Evolutionary conservation across 2,888 invertebrate species (phyloP).

Genomic region (Lasius fuliginosus): DNA sequence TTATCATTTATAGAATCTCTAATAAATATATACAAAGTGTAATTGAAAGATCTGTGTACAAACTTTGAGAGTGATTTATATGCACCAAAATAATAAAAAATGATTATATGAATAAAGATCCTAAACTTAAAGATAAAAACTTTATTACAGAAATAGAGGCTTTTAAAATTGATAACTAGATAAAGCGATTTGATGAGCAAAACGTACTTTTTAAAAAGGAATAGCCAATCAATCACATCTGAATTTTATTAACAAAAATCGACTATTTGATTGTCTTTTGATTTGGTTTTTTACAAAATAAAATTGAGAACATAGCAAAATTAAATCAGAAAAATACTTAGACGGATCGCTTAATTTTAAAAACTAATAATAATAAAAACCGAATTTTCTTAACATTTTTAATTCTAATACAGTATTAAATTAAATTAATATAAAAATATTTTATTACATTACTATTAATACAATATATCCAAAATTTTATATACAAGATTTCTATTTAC

Average conservation of each 20-base stretch:
- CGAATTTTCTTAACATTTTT: neutral
- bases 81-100: no score
- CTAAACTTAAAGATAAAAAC: no score
- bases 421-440: conserved; percentile 4
- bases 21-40: no score
- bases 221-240: neutral
- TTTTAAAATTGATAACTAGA: no score
- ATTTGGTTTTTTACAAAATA: neutral
- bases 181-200: neutral
- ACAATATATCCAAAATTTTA: neutral
- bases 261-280: neutral
- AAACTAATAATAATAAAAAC: neutral
- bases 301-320: neutral
- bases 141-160: no score
- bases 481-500: neutral
- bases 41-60: neutral
- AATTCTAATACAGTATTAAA: neutral
- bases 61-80: no score
- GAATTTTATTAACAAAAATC: neutral
- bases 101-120: no score
- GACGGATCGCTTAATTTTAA: neutral
- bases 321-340: neutral
- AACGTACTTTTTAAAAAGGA: neutral
- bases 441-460: neutral
- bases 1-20: neutral